Conservation (phyloP, 1,140 invertebrate genomes). For the Drosophila pachea region DNA sequence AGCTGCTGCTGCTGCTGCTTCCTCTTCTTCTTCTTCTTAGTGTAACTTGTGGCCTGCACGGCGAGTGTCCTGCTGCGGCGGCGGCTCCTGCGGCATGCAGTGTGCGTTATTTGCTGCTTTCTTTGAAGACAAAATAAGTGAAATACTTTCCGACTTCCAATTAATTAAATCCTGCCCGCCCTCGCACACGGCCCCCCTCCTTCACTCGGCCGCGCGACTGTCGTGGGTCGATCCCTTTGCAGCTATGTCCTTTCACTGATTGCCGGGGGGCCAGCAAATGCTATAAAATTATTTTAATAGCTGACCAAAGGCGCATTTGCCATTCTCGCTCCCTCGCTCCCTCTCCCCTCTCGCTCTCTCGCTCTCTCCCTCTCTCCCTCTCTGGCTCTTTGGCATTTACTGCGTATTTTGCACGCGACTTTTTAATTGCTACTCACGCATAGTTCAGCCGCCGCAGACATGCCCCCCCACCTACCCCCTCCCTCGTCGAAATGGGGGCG, state of each 20-base stretch:
- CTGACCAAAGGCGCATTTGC: constrained; percentile 10
- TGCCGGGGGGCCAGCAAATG: constrained; percentile 23
- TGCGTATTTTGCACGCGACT: constrained; percentile 22
- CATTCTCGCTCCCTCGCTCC: background rate
- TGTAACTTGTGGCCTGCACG: no score
- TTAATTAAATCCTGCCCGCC: constrained; percentile 63
- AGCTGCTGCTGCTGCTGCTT: constrained; percentile 28
- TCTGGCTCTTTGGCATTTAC: background rate
- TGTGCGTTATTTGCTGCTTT: constrained; percentile 37
- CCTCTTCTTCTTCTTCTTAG: background rate
- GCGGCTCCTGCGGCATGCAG: constrained; percentile 47
- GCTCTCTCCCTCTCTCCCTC: background rate
- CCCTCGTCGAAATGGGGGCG: constrained; percentile 8
- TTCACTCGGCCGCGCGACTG: no score
- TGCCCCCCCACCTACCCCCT: background rate
- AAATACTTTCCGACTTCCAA: constrained; percentile 62
- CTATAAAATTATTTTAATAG: constrained; percentile 52
- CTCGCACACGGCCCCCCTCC: no score
- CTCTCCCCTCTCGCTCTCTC: background rate
- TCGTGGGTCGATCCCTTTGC: background rate
- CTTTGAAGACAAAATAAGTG: constrained; percentile 60
- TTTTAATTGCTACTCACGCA: constrained; percentile 38
- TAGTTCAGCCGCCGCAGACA: no score
- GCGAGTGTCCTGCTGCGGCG: constrained; percentile 20
- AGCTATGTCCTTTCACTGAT: background rate